Base-by-base conservation (phyloP, 2,113 vertebrate species). In the Halcyon senegalensis region DNA sequence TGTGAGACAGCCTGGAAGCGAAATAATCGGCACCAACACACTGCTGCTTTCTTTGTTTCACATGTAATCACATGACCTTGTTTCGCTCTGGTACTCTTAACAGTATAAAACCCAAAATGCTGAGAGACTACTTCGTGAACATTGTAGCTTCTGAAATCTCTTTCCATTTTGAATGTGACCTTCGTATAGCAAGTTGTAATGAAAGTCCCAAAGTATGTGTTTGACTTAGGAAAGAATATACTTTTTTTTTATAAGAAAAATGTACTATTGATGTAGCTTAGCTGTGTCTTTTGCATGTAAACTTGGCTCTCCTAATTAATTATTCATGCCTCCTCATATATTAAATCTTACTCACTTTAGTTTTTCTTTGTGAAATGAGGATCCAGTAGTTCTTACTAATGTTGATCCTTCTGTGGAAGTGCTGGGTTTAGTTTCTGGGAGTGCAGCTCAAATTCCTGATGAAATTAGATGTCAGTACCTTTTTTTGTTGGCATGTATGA, bases 41-140 rank as follows among this genome's bases (percentile, higher is more conserved):
- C 39, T 46, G 24, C 48, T 79, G 31, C 43, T 60, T 18, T 46
- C 39, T 89, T 56, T 3, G 7, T 46, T 77, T 44, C 23, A 5
- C 7, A 12, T 0, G 3, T 31, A 46, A 43, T 30, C 0, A 0
- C 7, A 2, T 18, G 16, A 28, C 28, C 48, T 31, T 50, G 3
- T 55, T 70, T 75, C 16, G 59, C 27, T 33, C 28, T 48, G 12
- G 13, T 41, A 16, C 13, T 74, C 44, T 51, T 55, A 73, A 19
- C 2, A 74, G 37, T 15, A 25, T 21, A 35, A 84, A 66, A 41
- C 18, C 2, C 17, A 68, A 89, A 55, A 8, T 11, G 8, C 43
- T 0, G 1, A 53, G 46, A 33, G 20, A 23, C 25, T 39, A 11
- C 51, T 33, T 48, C 13, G 11, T 84, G 39, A 63, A 87, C 80